These are phyloP conservation scores for Glareola pratincola DNA, from an alignment of 2,113 vertebrate species.

Conservation along the genomic window DNA sequence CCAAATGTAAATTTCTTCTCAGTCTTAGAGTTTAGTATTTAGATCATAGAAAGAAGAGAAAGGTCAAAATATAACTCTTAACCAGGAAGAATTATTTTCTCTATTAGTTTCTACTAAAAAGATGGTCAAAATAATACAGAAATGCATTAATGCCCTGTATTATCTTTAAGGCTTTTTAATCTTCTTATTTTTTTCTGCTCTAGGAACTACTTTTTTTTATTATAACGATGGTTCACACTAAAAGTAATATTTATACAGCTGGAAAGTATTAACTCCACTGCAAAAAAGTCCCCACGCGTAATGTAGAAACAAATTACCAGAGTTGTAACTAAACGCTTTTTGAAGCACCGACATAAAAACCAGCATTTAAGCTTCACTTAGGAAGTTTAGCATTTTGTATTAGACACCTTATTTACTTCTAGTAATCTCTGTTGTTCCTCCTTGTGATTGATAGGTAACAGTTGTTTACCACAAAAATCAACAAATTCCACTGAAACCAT, in stretches of 20 bases:
- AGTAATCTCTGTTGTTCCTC: not conserved
- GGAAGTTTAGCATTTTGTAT: not conserved
- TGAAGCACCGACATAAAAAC: not conserved
- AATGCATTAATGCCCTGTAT: not conserved
- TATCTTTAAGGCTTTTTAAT: not conserved
- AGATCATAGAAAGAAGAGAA: not conserved
- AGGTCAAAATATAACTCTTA: not conserved
- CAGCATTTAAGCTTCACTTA: not conserved
- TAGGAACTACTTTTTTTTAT: not conserved
- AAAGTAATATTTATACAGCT: not conserved
- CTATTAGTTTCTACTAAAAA: not conserved
- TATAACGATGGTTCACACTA: not conserved
- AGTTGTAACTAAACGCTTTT: not conserved
- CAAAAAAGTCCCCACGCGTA: not conserved
- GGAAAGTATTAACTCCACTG: not conserved
- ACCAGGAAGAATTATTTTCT: not conserved
- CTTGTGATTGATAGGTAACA: not conserved
- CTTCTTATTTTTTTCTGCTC: not conserved
- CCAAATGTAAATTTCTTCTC: not conserved
- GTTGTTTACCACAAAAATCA: not conserved
- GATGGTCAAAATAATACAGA: not conserved
- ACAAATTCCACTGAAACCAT: not conserved
- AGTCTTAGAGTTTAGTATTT: not conserved
- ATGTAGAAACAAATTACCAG: not conserved
- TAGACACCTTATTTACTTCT: not conserved